Evolutionary conservation across 2,113 vertebrate species (phyloP).

Genomic region (Brachyhypopomus gauderio): DNA sequence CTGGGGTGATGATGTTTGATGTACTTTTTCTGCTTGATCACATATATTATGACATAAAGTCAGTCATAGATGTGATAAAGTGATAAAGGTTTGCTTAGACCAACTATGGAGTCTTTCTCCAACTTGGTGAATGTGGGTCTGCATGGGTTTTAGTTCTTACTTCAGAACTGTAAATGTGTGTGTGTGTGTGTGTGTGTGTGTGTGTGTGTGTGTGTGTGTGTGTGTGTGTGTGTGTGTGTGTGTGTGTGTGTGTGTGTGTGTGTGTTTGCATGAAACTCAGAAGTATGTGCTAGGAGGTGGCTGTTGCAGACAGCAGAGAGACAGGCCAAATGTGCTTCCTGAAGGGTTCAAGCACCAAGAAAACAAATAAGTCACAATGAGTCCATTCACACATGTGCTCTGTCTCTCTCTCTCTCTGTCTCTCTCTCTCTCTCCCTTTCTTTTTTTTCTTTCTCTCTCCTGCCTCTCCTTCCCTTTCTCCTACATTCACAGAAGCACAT

Average conservation of each 20-base stretch:
- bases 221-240: constrained; percentile 6
- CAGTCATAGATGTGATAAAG: no score
- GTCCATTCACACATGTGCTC: constrained; percentile 72
- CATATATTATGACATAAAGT: no score
- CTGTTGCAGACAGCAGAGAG: constrained; percentile 55
- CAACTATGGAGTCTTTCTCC: constrained; percentile 11
- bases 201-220: constrained; percentile 10
- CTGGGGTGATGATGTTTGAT: no score
- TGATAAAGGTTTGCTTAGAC: not conserved
- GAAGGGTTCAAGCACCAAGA: constrained; percentile 75
- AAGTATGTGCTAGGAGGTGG: constrained; percentile 56
- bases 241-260: constrained; percentile 10
- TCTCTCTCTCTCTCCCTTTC: constrained; percentile 38
- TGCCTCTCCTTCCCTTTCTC: constrained; percentile 47
- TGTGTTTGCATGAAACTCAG: not conserved
- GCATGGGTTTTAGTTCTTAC: not conserved
- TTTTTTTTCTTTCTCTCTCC: constrained; percentile 15
- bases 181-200: constrained; percentile 5
- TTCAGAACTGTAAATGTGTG: constrained; percentile 31
- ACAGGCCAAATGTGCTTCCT: constrained; percentile 73
- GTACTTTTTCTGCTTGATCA: no score
- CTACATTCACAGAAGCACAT: constrained; percentile 39
- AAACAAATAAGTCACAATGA: constrained; percentile 85
- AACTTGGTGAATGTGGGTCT: not conserved
- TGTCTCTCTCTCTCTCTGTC: not conserved